Conservation (phyloP, 2,888 invertebrate genomes). For the Lobophora halterata region DNA sequence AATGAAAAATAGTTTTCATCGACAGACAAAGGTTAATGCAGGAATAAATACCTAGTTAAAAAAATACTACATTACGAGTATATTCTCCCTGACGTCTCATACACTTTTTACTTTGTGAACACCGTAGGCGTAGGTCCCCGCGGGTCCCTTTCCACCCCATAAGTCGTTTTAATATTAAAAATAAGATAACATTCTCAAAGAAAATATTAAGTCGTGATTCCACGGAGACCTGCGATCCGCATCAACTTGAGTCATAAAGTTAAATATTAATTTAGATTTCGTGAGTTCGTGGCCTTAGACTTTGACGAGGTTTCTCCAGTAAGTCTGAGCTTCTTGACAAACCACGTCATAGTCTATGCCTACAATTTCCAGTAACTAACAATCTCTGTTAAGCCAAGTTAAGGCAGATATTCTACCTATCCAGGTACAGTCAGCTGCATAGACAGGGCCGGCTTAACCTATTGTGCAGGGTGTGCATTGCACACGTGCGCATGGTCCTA, state of each 20-base stretch:
- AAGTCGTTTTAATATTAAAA: conserved; percentile 75
- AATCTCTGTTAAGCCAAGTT: no score
- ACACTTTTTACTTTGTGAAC: conserved; percentile 62
- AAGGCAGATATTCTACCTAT: no score
- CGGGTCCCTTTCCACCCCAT: conserved; percentile 44
- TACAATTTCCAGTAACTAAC: no score
- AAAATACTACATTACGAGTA: conserved; percentile 48
- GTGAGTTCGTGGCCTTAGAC: conserved; percentile 54
- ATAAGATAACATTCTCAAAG: conserved; percentile 76
- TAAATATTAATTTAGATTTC: conserved; percentile 71
- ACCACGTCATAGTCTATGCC: no score
- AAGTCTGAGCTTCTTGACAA: no score
- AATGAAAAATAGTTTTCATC: no score
- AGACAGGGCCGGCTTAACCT: no score
- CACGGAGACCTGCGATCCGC: conserved; percentile 66
- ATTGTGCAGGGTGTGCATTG: no score
- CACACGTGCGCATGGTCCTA: no score
- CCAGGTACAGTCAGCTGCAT: no score
- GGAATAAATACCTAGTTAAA: no score
- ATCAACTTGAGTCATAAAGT: conserved; percentile 73
- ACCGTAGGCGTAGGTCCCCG: conserved; percentile 44
- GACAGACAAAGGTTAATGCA: no score
- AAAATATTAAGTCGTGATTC: conserved; percentile 77
- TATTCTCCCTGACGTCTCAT: conserved; percentile 33
- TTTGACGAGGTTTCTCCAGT: background rate